Evolutionary conservation across 2,888 invertebrate genomes (phyloP).

Genomic region (Tetragonisca angustula): DNA sequence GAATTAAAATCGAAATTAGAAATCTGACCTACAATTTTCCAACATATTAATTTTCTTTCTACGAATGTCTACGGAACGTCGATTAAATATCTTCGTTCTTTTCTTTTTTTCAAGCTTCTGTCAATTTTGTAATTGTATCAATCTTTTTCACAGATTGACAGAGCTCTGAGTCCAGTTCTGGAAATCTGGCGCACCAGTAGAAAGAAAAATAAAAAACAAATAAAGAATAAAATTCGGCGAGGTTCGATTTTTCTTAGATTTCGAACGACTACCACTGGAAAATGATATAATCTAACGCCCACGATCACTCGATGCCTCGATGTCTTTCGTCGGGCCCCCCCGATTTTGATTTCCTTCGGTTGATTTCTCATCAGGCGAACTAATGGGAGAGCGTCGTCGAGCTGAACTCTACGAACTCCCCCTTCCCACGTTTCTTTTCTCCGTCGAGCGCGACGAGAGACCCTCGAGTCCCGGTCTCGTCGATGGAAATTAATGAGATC

Average conservation of each 20-base stretch:
- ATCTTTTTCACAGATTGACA: no score
- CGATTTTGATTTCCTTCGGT: conserved; percentile 68
- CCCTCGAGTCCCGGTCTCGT: conserved; percentile 7
- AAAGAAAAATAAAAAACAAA: no score
- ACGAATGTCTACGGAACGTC: no score
- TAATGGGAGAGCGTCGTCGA: conserved; percentile 68
- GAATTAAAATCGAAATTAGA: no score
- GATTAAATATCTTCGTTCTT: no score
- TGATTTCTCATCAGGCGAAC: conserved; percentile 71
- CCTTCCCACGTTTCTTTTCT: conserved; percentile 20
- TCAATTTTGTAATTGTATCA: no score
- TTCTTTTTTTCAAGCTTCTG: no score
- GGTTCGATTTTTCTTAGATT: no score
- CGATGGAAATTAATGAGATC: conserved; percentile 48
- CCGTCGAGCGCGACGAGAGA: conserved; percentile 19
- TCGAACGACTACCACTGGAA: not conserved
- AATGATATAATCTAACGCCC: conserved; percentile 23
- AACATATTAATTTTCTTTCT: no score
- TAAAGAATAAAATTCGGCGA: not conserved
- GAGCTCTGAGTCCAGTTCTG: no score
- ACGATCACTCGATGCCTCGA: not conserved
- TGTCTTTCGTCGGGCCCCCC: conserved; percentile 44
- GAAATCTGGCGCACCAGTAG: no score
- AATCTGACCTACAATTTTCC: no score
- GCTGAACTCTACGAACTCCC: not conserved